These are phyloP conservation scores for Mobula hypostoma DNA, from an alignment of 2,113 vertebrate species.

Conservation along the genomic window DNA sequence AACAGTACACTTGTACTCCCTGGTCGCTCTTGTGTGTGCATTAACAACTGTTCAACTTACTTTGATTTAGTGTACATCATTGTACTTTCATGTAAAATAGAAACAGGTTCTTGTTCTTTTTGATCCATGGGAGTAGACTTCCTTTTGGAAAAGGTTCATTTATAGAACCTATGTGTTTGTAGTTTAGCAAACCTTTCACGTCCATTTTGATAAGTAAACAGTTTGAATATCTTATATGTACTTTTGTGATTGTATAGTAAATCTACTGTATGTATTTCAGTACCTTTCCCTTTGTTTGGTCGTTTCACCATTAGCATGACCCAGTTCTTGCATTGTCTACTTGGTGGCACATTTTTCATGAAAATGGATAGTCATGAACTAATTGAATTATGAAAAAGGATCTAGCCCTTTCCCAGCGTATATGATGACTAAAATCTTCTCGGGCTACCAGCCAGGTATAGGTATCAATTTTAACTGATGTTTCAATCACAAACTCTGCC, in stretches of 20 bases:
- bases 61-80: not conserved
- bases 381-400: not conserved
- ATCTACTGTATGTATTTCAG: not conserved
- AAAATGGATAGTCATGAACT: not conserved
- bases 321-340: not conserved
- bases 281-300: not conserved
- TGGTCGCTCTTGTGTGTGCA: too few species aligned
- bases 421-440: too few species aligned
- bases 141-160: not conserved
- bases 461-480: too few species aligned
- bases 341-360: not conserved
- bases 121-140: not conserved
- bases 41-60: not conserved
- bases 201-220: not conserved
- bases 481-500: too few species aligned
- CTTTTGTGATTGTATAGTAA: not conserved
- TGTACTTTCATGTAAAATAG: not conserved
- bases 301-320: not conserved
- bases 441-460: too few species aligned
- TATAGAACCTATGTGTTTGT: not conserved
- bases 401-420: too few species aligned
- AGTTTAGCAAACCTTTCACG: not conserved
- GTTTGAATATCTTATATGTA: not conserved
- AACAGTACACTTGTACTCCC: too few species aligned
- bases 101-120: not conserved